These are phyloP conservation scores for Tetramorium alpestre DNA, from an alignment of 1,140 invertebrate genomes.

Conservation along the genomic window DNA sequence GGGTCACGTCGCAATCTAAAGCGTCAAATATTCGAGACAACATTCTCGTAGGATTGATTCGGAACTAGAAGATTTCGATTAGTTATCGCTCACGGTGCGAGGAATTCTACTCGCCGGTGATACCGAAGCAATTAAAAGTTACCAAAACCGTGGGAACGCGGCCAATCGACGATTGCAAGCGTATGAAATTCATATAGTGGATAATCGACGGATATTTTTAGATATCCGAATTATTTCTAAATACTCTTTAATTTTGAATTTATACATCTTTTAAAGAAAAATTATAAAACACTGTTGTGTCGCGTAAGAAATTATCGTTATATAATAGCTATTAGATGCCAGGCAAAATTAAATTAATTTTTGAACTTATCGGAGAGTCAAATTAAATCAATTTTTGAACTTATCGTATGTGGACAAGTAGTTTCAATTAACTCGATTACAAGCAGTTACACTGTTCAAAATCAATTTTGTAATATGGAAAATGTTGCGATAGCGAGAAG, in stretches of 20 bases:
- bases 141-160: conserved; percentile 38
- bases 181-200: background rate
- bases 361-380: conserved; percentile 20
- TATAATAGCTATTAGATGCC: background rate
- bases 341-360: conserved; percentile 7
- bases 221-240: background rate
- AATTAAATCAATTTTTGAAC: background rate
- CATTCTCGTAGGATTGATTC: background rate
- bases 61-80: background rate
- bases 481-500: background rate
- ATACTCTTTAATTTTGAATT: background rate
- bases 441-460: background rate
- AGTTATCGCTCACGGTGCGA: conserved; percentile 16
- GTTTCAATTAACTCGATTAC: conserved; percentile 32
- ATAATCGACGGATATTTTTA: conserved; percentile 24
- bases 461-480: conserved; percentile 12
- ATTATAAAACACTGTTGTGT: background rate
- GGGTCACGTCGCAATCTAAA: conserved; percentile 38
- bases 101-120: conserved; percentile 21
- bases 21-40: conserved; percentile 31
- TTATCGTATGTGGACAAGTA: background rate
- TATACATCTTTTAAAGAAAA: background rate
- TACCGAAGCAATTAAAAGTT: conserved; percentile 53
- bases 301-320: background rate
- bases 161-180: conserved; percentile 15